phyloP scores from a whole-genome alignment of 2,113 vertebrate species.

The Psettodes erumei region DNA sequence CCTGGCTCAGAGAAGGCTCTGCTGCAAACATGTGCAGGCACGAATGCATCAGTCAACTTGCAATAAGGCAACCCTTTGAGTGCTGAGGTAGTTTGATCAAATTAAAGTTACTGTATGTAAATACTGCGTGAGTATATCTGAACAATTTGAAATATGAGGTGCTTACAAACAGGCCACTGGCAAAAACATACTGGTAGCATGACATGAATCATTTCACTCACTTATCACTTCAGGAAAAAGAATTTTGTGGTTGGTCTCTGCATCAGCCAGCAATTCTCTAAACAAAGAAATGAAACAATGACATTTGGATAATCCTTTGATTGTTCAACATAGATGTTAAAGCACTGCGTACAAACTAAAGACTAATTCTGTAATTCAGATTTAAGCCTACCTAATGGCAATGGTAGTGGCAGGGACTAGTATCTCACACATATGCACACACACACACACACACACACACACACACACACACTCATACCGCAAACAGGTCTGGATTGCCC shows the following conservation, averaged over 20 bases:
- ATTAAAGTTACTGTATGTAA: conserved; percentile 7
- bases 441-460: too few species aligned
- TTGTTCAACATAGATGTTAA: not conserved
- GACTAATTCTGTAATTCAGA: not conserved
- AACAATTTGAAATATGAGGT: too few species aligned
- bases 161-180: not conserved
- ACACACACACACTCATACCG: not conserved
- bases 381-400: not conserved
- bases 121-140: not conserved
- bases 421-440: too few species aligned
- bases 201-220: not conserved
- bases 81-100: conserved; percentile 11
- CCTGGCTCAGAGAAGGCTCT: not conserved
- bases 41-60: conserved; percentile 21
- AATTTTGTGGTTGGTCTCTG: not conserved
- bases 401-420: too few species aligned
- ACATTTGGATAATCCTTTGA: too few species aligned
- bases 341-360: not conserved
- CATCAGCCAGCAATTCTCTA: not conserved
- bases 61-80: not conserved
- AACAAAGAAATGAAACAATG: too few species aligned
- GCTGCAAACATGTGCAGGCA: conserved; percentile 34
- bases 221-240: not conserved
- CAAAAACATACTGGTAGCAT: not conserved
- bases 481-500: not conserved